Base-by-base conservation (phyloP, 2,888 invertebrate genomes). In the Drosophila robusta region DNA sequence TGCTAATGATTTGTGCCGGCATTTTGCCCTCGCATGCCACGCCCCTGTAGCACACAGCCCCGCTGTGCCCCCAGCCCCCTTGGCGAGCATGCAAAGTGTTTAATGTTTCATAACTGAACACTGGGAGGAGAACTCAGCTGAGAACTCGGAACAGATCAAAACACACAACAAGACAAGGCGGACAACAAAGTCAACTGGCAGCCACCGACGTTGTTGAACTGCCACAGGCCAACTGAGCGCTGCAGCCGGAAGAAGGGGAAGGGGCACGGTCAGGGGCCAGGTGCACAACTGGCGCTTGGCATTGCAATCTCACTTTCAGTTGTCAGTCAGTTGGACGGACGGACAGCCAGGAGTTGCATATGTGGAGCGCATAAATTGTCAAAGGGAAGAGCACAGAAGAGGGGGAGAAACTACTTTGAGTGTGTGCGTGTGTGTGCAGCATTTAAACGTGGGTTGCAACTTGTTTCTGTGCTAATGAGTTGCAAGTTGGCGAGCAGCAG, bases 1-100 rank as follows among this genome's bases (percentile, higher is more conserved):
- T 88, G 83, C 83, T 88, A 86, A 88, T 88, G 83, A 86, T 88
- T 82, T 86, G 83, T 80, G 80, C 80, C 83, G 62, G 70, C 66
- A 62, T 73, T 58, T 41, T 60, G 70, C 62, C 67, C 65, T 26
- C 57, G 29, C 57, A 29, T 55, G 63, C 70, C 71, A 50, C 62
- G 45, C 63, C 55, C 46, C 50, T 42, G 26, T n/a, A 34, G 34
- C 32, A 16, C 22, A 14, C 39, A 2, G 39, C 50, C 22, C 32
- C 38, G 34, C 34, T 4, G 26, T 9, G 9, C 8, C 9, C 6
- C 6, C 26, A 14, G 22, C 14, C 26, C n/a, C 36, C 4, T 32
- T 1, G 42, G 18, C 62, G 9, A 65, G 57, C 78, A 70, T 72
- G 81, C 76, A 81, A 81, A 84, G 77, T 88, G 86, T 75, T 84